Conservation (phyloP, 2,113 vertebrate genomes). For the Lampris incognitus region DNA sequence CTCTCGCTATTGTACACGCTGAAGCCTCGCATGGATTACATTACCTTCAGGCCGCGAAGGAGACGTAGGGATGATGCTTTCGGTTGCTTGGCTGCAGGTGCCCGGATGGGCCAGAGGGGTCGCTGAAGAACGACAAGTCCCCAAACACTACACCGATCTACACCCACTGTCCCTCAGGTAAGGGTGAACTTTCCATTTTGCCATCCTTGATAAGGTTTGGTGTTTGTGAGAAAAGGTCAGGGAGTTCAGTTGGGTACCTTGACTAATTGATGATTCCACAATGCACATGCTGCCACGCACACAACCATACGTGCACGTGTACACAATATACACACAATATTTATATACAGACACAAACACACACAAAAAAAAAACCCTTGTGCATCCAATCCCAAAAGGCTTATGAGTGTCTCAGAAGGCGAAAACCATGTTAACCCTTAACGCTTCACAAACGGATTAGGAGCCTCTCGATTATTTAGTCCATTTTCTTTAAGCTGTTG, state of each 20-base stretch:
- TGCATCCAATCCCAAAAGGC: slow-evolving; percentile 42
- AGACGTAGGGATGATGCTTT: no score
- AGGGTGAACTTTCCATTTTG: slow-evolving; percentile 29
- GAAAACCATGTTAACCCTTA: slow-evolving; percentile 58
- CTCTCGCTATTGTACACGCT: no score
- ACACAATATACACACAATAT: neutral
- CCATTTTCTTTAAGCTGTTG: slow-evolving; percentile 68
- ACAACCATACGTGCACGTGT: neutral
- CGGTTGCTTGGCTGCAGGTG: no score
- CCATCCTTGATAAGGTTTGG: slow-evolving; percentile 30
- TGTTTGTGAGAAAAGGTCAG: slow-evolving; percentile 61
- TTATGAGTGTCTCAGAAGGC: slow-evolving; percentile 23
- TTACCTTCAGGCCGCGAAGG: no score
- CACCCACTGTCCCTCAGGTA: no score
- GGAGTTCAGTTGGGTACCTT: slow-evolving; percentile 26
- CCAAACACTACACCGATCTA: no score
- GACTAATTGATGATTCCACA: slow-evolving; percentile 36
- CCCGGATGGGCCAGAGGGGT: no score
- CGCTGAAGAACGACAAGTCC: no score
- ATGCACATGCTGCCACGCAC: neutral
- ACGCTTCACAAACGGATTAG: slow-evolving; percentile 62
- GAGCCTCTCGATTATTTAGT: slow-evolving; percentile 59
- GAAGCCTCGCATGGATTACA: no score
- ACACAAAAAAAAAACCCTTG: slow-evolving; percentile 5
- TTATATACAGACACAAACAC: neutral